Base-by-base conservation (phyloP, 2,888 invertebrate species). In the Diadegma fenestrale region DNA sequence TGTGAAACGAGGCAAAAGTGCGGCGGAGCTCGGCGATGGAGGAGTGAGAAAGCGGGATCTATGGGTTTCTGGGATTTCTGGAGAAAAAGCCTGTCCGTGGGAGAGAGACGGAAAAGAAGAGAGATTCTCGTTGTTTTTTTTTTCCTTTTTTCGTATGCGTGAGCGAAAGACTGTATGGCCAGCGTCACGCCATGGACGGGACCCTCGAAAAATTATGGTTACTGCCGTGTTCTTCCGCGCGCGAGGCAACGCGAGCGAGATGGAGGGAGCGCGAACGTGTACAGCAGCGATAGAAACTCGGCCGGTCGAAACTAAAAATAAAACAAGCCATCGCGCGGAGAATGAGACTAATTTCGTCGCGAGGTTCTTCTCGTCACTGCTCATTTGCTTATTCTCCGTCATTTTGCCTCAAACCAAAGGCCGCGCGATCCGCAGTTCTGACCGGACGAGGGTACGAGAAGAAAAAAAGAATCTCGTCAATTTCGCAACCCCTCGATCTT, bases 121-220 rank as follows among this genome's bases (percentile, higher is more conserved):
- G 41, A 66, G 41, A 17, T 33, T 37, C 64, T 37, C 64, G 33
- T 64, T 19, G 5, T 37, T 48, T 48, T 48, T 48, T 30, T 61
- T 69, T 48, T n/a, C n/a, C n/a, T n/a, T 88, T 90, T 87, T 90
- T 91, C 91, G 92, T 92, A 92, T 91, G 91, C 91, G 91, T 91
- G 91, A 90, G 90, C 88, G 88, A 88, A 89, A 22, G 89, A 92
- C 88, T 89, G 90, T 92, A 93, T 93, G 91, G 92, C 89, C 90
- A 88, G 89, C 92, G 91, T 92, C 92, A 92, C 91, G 93, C 91
- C 90, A 92, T 88, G 72, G 17, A 72, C 63, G 71, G 90, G 89
- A 89, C 87, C 88, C 88, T 84, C 90, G 89, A 90, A 91, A 93
- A 93, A 89, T 93, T 93, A 93, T 92, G 92, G 92, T 92, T 91